Evolutionary conservation across 2,113 vertebrate genomes (phyloP).

Genomic region (Tachuris rubrigastra): DNA sequence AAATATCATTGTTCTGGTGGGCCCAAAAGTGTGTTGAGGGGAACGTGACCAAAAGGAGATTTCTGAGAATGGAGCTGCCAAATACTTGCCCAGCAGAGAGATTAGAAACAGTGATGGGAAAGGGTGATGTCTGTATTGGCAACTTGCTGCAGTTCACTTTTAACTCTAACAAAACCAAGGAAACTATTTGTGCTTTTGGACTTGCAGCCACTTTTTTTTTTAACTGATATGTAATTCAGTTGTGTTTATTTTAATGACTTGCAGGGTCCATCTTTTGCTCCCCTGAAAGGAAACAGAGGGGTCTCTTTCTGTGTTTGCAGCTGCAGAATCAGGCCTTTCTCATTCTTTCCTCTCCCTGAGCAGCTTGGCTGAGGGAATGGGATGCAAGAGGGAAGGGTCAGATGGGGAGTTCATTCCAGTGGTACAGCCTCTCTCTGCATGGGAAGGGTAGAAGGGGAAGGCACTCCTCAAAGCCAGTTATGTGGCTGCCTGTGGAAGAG

Average conservation of each 20-base stretch:
- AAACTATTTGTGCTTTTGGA: neutral
- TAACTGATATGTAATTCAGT: neutral
- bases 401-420: neutral
- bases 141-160: neutral
- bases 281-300: neutral
- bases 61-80: neutral
- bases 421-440: accelerated
- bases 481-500: neutral
- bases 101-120: neutral
- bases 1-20: neutral
- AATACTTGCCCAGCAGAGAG: neutral
- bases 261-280: neutral
- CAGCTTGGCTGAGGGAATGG: neutral
- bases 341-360: neutral
- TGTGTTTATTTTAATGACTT: neutral
- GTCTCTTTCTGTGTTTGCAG: neutral
- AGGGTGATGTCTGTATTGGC: neutral
- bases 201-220: neutral
- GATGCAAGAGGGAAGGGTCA: neutral
- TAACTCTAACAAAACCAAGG: neutral
- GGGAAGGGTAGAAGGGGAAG: neutral
- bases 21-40: neutral
- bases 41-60: neutral
- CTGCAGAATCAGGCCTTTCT: neutral
- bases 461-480: neutral